A percentile compares a stretch with the other conserved stretches of the same genome.
These are phyloP conservation scores for Sciaenops ocellatus DNA, from an alignment of 2,797 vertebrate genomes.

Conservation along the genomic window DNA sequence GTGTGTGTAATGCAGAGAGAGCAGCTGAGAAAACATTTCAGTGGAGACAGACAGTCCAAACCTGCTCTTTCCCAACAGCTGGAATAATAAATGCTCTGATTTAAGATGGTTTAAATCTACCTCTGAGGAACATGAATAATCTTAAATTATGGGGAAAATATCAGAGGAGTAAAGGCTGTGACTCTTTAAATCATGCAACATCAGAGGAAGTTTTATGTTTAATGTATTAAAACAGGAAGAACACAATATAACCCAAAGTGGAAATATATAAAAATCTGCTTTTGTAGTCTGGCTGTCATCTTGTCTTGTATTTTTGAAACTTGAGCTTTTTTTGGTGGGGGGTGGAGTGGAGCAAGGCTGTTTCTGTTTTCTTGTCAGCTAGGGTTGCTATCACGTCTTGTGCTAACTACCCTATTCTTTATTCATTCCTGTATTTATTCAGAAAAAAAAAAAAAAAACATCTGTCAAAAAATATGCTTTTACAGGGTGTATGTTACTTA, in stretches of 20 bases:
- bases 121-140: slow-evolving; percentile 66
- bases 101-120: slow-evolving; percentile 72
- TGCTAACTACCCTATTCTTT: slow-evolving; percentile 14
- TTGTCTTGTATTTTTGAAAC: slow-evolving; percentile 27
- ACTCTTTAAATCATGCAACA: slow-evolving; percentile 54
- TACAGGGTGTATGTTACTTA: background rate
- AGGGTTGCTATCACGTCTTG: slow-evolving; percentile 4
- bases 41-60: slow-evolving; percentile 67
- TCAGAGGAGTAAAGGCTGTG: slow-evolving; percentile 36
- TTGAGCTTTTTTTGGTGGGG: slow-evolving; percentile 9
- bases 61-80: slow-evolving; percentile 73
- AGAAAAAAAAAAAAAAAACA: slow-evolving; percentile 21
- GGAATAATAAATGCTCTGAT: slow-evolving; percentile 79
- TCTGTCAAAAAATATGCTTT: slow-evolving; percentile 24
- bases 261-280: slow-evolving; percentile 27
- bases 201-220: slow-evolving; percentile 29
- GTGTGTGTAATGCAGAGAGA: slow-evolving; percentile 55
- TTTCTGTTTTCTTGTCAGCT: slow-evolving; percentile 18
- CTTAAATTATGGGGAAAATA: slow-evolving; percentile 35
- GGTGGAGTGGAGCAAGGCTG: background rate
- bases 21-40: slow-evolving; percentile 82
- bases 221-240: slow-evolving; percentile 21
- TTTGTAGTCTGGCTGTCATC: slow-evolving; percentile 17
- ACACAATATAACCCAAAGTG: slow-evolving; percentile 1
- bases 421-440: slow-evolving; percentile 20